Evolutionary conservation across 2,797 vertebrate species (phyloP).

Genomic region (Malacoctenus gilli): DNA sequence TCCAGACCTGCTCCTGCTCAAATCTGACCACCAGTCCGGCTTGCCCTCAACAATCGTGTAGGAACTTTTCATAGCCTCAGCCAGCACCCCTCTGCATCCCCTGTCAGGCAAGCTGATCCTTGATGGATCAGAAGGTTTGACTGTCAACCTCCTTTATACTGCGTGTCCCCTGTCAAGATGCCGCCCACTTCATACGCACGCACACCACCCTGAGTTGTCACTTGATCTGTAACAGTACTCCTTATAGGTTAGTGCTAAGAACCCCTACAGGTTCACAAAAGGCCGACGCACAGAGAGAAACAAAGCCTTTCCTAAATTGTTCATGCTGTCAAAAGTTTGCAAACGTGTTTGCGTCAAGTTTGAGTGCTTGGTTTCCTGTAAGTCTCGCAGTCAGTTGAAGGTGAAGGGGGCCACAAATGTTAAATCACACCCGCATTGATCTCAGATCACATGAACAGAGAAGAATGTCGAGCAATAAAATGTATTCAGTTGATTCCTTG

Average conservation of each 20-base stretch:
- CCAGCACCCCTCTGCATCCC: constrained; percentile 11
- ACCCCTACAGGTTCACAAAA: constrained; percentile 48
- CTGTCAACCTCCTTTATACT: constrained; percentile 51
- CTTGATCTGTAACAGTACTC: constrained; percentile 78
- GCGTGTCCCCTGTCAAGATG: constrained; percentile 20
- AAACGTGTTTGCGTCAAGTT: background rate
- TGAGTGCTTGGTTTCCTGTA: too few species aligned
- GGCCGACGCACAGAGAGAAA: constrained; percentile 8
- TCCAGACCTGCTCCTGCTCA: constrained; percentile 37
- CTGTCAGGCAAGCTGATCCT: constrained; percentile 5
- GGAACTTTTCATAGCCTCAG: constrained; percentile 61
- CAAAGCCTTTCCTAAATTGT: background rate
- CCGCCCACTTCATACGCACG: constrained; percentile 50
- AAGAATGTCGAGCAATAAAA: too few species aligned
- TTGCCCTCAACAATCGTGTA: constrained; percentile 29
- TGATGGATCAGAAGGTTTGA: background rate
- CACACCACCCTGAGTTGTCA: constrained; percentile 44
- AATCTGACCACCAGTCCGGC: constrained; percentile 40
- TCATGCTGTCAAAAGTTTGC: background rate
- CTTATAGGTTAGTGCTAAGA: constrained; percentile 51
- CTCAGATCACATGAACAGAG: too few species aligned
- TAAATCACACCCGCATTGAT: too few species aligned
- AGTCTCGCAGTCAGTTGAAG: too few species aligned
- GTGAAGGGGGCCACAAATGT: too few species aligned
- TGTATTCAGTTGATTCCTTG: too few species aligned